Conservation (phyloP, 1,140 invertebrate species). For the Paralvinella palmiformis region DNA sequence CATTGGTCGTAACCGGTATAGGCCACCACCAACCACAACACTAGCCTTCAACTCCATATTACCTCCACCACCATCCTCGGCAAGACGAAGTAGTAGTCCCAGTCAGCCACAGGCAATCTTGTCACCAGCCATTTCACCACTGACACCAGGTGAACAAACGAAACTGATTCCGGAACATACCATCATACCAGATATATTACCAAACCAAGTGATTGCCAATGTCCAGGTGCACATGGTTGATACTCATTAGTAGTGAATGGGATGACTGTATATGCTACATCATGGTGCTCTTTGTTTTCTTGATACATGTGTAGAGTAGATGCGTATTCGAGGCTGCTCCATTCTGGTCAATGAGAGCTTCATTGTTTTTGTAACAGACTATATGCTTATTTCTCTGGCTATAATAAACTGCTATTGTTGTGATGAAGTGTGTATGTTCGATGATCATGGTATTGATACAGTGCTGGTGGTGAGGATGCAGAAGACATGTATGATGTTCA, state of each 20-base stretch:
- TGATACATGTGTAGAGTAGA: too few relatives aligned
- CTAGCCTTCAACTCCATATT: constrained; percentile 33
- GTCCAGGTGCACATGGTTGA: constrained; percentile 74
- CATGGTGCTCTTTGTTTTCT: too few relatives aligned
- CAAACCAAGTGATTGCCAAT: constrained; percentile 69
- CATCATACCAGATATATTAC: constrained; percentile 38
- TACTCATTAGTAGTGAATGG: constrained; percentile 47
- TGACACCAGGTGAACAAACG: constrained; percentile 28
- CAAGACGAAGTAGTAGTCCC: constrained; percentile 33
- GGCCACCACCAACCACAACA: constrained; percentile 27
- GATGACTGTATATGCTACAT: too few relatives aligned
- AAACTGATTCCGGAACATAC: constrained; percentile 51
- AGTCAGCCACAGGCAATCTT: constrained; percentile 39
- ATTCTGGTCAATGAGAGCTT: too few relatives aligned
- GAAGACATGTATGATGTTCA: too few relatives aligned
- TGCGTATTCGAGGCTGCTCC: too few relatives aligned
- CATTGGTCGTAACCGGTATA: constrained; percentile 49
- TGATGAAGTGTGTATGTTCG: too few relatives aligned
- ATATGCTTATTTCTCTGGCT: too few relatives aligned
- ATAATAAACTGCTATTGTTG: too few relatives aligned
- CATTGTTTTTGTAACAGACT: too few relatives aligned
- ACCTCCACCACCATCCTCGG: constrained; percentile 35
- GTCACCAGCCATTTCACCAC: not conserved
- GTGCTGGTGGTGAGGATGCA: too few relatives aligned
- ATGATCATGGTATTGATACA: too few relatives aligned